Conservation (phyloP, 2,113 vertebrate species). For the Gavialis gangeticus region DNA sequence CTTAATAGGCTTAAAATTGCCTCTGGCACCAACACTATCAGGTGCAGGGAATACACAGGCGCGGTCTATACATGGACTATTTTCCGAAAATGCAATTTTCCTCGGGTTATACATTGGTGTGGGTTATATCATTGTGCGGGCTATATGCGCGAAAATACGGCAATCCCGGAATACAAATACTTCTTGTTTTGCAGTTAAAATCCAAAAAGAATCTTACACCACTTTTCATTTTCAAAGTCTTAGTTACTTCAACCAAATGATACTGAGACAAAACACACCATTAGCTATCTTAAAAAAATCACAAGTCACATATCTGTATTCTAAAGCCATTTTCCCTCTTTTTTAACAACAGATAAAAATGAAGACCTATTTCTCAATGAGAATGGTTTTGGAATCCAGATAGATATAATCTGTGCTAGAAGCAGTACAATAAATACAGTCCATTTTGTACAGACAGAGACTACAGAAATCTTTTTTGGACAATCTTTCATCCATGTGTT, state of each 20-base stretch:
- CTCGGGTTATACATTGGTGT: no score
- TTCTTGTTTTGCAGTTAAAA: neutral
- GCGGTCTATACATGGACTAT: no score
- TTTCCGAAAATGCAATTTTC: no score
- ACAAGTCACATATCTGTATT: neutral
- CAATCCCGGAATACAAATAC: neutral
- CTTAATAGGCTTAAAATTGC: no score
- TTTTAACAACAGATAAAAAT: accelerated
- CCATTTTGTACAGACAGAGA: neutral
- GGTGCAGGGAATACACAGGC: no score
- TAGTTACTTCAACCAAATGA: neutral
- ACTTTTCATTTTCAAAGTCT: neutral
- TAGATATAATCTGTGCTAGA: neutral
- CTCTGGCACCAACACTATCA: no score
- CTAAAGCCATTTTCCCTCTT: neutral
- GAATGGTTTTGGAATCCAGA: neutral
- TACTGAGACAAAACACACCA: neutral
- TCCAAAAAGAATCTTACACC: neutral
- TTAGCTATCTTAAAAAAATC: neutral
- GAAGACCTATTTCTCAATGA: neutral
- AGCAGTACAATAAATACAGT: neutral
- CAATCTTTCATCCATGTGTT: neutral
- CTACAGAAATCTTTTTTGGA: neutral
- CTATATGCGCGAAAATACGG: no score
- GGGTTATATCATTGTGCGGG: no score